phyloP scores from a whole-genome alignment of 2,113 vertebrate genomes.

The Podarcis raffonei region DNA sequence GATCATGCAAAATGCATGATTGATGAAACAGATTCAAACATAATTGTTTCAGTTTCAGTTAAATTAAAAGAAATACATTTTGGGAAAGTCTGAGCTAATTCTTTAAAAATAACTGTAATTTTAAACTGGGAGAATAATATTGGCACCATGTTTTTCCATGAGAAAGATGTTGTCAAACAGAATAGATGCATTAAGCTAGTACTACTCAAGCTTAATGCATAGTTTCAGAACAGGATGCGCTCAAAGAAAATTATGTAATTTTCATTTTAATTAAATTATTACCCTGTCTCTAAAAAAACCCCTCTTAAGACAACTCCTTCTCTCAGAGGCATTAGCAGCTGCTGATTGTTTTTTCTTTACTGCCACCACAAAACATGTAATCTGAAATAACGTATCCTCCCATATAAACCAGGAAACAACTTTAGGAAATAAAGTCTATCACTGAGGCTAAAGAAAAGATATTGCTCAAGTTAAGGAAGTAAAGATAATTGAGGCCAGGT shows the following conservation, averaged over 20 bases:
- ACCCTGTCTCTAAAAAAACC: background rate
- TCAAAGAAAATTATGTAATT: background rate
- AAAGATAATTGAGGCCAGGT: slow-evolving; percentile 45
- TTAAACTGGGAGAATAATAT: background rate
- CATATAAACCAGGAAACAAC: slow-evolving; percentile 31
- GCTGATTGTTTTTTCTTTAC: slow-evolving; percentile 10
- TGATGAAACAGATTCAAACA: background rate
- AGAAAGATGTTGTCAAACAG: background rate
- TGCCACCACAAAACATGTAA: background rate
- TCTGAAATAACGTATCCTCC: slow-evolving; percentile 33
- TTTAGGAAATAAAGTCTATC: slow-evolving; percentile 41
- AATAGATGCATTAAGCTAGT: background rate
- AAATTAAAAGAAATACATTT: background rate
- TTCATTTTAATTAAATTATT: background rate
- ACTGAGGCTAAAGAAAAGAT: slow-evolving; percentile 26
- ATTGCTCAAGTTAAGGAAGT: slow-evolving; percentile 44
- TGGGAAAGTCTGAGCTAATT: background rate
- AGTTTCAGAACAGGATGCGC: background rate
- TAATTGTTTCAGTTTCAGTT: background rate
- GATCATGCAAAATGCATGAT: background rate
- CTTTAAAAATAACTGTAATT: background rate
- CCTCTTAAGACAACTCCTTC: background rate
- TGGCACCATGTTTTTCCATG: background rate
- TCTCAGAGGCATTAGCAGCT: background rate
- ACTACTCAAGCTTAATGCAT: too few relatives aligned